Base-by-base conservation (phyloP, 2,797 vertebrate genomes). In the Tachyglossus aculeatus region DNA sequence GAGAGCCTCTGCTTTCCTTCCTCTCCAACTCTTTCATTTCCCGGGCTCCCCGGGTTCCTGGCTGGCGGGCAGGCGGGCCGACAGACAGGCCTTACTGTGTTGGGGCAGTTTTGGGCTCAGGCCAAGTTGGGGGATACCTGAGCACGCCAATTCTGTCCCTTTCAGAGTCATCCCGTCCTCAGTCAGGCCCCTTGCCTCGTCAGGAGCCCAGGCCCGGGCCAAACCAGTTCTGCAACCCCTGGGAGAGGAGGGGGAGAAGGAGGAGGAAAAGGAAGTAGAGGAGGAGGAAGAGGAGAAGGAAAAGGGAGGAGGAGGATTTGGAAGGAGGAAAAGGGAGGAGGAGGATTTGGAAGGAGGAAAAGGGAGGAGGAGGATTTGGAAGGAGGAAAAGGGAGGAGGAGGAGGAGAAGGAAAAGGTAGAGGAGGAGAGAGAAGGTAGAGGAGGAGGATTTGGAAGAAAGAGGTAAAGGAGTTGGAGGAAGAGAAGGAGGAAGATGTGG, bases 61-160 rank as follows among this genome's bases (percentile, higher is more conserved):
- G 51, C 40, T 33, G 37, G 50, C 15, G 4, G 45, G 59, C n/a
- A 25, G 47, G n/a, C n/a, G n/a, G n/a, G 47, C 65, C 24, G 36
- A 59, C 58, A 79, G 76, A 58, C 76, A 82, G 76, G 76, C 59
- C 55, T 55, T 59, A 66, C 67, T 43, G 57, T 57, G 54, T 73
- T 77, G 72, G 81, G 71, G 78, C 60, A 68, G n/a, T 74, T 74
- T 66, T 58, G 54, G 41, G 57, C 62, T 32, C 56, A 41, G 36
- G 71, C 64, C 57, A 65, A 84, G 78, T 60, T 67, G 73, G 78
- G 71, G 72, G 80, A 81, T 84, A 78, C 68, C 77, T 78, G 66
- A 77, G 65, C 78, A 69, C 75, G 53, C 67, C 74, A 70, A 75
- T 75, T 71, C 68, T 45, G 56, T 59, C 78, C 72, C 74, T 61